Percentiles rank a stretch among this genome's conserved stretches.
Evolutionary conservation across 1,140 invertebrate species (phyloP).

Genomic region (Trigoniulus corallinus): DNA sequence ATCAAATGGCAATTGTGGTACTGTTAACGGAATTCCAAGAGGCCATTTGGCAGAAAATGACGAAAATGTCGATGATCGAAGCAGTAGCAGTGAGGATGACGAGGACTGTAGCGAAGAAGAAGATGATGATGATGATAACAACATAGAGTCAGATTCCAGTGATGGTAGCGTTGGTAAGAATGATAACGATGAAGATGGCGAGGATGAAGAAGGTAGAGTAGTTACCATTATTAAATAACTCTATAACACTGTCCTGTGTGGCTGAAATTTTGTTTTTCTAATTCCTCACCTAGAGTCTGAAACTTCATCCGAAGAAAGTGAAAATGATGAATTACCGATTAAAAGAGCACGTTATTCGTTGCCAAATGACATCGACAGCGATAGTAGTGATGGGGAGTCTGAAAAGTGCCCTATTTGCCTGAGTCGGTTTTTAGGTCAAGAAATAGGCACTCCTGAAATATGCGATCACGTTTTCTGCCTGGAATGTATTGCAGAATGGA

Average conservation of each 20-base stretch:
- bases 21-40: too few species aligned
- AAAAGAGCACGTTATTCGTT: neutral
- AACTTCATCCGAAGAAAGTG: neutral
- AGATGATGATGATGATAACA: neutral
- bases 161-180: neutral
- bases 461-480: slow-evolving; percentile 82
- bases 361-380: neutral
- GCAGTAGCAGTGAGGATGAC: too few species aligned
- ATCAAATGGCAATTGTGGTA: too few species aligned
- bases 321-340: neutral
- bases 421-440: slow-evolving; percentile 38
- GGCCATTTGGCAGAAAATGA: too few species aligned
- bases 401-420: slow-evolving; percentile 60
- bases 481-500: slow-evolving; percentile 79
- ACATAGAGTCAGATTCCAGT: neutral
- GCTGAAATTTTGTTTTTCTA: too few species aligned
- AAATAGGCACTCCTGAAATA: slow-evolving; percentile 61
- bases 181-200: neutral
- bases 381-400: neutral
- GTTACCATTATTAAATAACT: too few species aligned
- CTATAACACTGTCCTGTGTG: too few species aligned
- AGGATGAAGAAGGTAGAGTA: neutral
- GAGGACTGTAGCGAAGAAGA: neutral
- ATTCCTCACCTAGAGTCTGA: too few species aligned
- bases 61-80: too few species aligned